These are phyloP conservation scores for Genyomyrus donnyi DNA, from an alignment of 2,113 vertebrate species.

Conservation along the genomic window DNA sequence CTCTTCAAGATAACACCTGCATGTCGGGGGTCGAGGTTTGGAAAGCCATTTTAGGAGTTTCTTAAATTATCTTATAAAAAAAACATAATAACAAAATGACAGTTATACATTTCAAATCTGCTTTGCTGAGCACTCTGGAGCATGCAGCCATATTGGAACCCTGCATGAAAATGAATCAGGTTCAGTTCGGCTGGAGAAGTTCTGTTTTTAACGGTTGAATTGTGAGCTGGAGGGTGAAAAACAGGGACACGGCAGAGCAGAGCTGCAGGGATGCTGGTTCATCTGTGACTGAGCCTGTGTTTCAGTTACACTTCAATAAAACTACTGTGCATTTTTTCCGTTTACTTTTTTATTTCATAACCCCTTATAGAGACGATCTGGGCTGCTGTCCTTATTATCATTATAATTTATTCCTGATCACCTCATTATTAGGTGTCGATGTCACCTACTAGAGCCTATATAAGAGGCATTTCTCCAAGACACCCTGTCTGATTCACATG, in stretches of 20 bases:
- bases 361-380: background rate
- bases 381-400: background rate
- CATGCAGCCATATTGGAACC: background rate
- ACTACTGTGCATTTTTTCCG: background rate
- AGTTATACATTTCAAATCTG: background rate
- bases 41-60: background rate
- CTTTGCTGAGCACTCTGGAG: background rate
- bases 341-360: background rate
- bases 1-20: background rate
- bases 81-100: background rate
- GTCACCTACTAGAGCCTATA: background rate
- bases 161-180: background rate
- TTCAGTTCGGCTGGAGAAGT: background rate
- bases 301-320: background rate
- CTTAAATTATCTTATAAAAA: background rate
- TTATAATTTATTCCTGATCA: background rate
- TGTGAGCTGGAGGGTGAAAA: background rate
- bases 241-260: background rate
- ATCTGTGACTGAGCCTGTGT: background rate
- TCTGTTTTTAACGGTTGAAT: background rate
- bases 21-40: background rate
- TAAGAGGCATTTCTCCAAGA: background rate
- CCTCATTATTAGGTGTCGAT: background rate
- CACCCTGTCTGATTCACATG: background rate
- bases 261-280: background rate